Percentiles rank a stretch among this genome's conserved stretches.
Conservation (phyloP, 1,140 invertebrate species). For the Drosophila athabasca region DNA sequence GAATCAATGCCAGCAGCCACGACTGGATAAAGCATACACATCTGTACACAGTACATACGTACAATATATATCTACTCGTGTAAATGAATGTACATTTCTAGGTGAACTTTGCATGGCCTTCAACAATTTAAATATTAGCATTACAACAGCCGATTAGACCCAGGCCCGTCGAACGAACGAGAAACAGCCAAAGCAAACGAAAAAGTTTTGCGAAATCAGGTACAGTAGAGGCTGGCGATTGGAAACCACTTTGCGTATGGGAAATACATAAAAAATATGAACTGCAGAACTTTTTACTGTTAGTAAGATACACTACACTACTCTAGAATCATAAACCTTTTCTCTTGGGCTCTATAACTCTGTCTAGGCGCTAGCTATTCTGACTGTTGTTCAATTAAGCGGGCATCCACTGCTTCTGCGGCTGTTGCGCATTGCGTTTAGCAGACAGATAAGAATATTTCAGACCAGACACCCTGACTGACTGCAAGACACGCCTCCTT, state of each 20-base stretch:
- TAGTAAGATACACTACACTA: too few relatives aligned
- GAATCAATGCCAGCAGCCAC: constrained; percentile 20
- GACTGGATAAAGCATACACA: constrained; percentile 11
- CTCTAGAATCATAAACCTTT: too few relatives aligned
- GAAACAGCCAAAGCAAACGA: too few relatives aligned
- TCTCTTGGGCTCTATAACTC: too few relatives aligned
- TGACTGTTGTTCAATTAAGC: not conserved
- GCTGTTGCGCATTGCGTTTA: too few relatives aligned
- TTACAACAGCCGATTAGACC: constrained; percentile 22
- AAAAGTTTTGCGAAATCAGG: not conserved
- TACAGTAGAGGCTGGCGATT: not conserved
- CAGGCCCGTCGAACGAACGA: not conserved
- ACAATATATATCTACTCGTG: not conserved
- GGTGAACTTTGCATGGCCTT: constrained; percentile 31
- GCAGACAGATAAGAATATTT: constrained; percentile 15
- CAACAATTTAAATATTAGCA: constrained; percentile 29
- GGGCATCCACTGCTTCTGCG: not conserved
- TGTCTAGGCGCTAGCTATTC: too few relatives aligned
- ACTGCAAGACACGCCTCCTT: not conserved
- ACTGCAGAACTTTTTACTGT: too few relatives aligned
- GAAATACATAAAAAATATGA: too few relatives aligned
- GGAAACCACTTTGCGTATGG: too few relatives aligned
- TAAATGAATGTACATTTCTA: constrained; percentile 4
- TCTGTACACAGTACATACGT: not conserved
- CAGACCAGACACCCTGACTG: constrained; percentile 4